Base-by-base conservation (phyloP, 2,797 vertebrate species). In the Acipenser oxyrinchus region DNA sequence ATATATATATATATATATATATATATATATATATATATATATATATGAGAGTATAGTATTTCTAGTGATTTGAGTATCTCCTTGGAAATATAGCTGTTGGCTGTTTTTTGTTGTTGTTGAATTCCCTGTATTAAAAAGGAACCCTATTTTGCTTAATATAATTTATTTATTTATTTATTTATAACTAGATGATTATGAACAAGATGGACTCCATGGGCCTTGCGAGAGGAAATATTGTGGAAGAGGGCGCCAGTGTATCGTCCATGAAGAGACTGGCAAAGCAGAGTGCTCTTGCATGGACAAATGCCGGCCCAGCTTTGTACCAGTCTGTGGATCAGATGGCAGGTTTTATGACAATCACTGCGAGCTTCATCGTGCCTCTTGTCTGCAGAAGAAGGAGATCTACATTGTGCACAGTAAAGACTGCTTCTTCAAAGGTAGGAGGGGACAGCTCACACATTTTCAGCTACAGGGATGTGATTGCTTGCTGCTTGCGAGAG, bases 371-470 rank as follows among this genome's bases (percentile, higher is more conserved):
- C 94, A 95, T 75, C 90, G 91, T 51, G 85, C 93, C 0, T 91
- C 94, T 0, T 98, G 96, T 68, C 84, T 94, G 79, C 88, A 92
- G 84, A 85, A 82, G 72, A 91, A 86, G 74, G 88, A 87, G 67
- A 91, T 97, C 78, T 86, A 88, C 63, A 83, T 90, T 49, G 77
- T 90, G 49, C 94, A 91, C 85, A 94, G 89, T 91, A 96, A 95
- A 81, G 93, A 93, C 79, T 98, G 96, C 70, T 97, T 98, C 88
- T 94, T 98, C 82, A 94, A 88, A 98, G 96, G 96, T 98, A 91
- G 74, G 88, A 8, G 1, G 0, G 0, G n/a, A 37, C 5, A 37
- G 37, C 37, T 37, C 37, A 5, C 37, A 37, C 37, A 37, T 37
- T 37, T 37, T 4, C 37, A 37, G 37, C 37, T 37, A 60, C 48